phyloP scores from a whole-genome alignment of 2,888 invertebrate genomes.

The Rosalia funebris region DNA sequence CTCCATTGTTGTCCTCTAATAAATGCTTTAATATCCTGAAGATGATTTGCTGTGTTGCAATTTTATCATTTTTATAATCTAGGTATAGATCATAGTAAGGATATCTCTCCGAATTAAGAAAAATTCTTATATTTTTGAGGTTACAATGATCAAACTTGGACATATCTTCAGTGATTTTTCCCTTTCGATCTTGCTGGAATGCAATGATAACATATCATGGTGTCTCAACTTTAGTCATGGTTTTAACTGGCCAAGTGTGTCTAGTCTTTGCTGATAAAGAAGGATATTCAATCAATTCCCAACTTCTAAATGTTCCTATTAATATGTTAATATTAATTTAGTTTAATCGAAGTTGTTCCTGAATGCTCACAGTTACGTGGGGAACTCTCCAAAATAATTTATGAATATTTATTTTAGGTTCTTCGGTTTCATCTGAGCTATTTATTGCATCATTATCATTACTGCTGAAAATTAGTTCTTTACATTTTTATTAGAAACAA shows the following conservation, averaged over 20 bases:
- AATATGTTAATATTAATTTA: constrained; percentile 24
- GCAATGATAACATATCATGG: constrained; percentile 25
- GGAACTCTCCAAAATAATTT: constrained; percentile 35
- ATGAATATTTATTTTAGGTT: constrained; percentile 26
- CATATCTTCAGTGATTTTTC: constrained; percentile 16
- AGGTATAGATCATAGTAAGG: neutral
- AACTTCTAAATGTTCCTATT: constrained; percentile 33
- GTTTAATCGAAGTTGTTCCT: constrained; percentile 26
- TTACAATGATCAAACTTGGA: constrained; percentile 24
- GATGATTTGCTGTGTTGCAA: constrained; percentile 30
- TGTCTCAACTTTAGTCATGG: constrained; percentile 25
- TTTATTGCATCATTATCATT: constrained; percentile 32
- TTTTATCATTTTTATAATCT: constrained; percentile 16
- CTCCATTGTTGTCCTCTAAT: too few species aligned
- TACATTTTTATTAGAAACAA: too few species aligned
- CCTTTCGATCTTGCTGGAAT: constrained; percentile 14
- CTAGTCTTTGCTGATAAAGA: constrained; percentile 24
- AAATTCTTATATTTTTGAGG: constrained; percentile 26
- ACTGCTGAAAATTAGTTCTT: constrained; percentile 29
- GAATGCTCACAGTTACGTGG: constrained; percentile 25
- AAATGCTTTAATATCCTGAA: too few species aligned
- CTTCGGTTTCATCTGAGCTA: constrained; percentile 18
- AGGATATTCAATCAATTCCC: constrained; percentile 35
- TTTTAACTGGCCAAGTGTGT: constrained; percentile 34
- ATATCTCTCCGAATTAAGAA: constrained; percentile 26